Evolutionary conservation across 2,888 invertebrate genomes (phyloP).

Genomic region (Galerucella nymphaeae): DNA sequence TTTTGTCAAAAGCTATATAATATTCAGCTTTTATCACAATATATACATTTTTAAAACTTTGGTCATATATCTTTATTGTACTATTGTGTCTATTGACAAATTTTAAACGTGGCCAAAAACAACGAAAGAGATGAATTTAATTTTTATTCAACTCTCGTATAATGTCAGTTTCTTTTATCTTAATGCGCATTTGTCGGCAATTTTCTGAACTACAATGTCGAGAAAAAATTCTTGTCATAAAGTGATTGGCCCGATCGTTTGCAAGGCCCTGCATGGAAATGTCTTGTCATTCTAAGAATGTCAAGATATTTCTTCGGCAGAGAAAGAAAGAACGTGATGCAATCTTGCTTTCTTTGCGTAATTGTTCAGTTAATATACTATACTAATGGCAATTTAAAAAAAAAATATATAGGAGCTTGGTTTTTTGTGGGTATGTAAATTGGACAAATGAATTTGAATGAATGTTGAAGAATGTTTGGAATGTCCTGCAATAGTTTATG

Average conservation of each 20-base stretch:
- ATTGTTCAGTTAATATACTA: constrained; percentile 62
- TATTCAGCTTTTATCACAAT: not conserved
- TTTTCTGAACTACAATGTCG: constrained; percentile 16
- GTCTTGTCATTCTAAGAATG: constrained; percentile 31
- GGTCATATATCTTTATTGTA: not conserved
- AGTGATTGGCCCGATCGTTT: constrained; percentile 31
- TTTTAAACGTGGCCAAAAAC: not conserved
- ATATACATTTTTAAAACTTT: not conserved
- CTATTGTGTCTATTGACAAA: not conserved
- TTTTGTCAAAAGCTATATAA: not conserved
- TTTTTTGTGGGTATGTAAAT: constrained; percentile 60
- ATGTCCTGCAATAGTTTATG: constrained; percentile 63
- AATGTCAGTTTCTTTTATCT: not conserved
- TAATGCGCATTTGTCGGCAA: not conserved
- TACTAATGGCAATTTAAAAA: constrained; percentile 64
- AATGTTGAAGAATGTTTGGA: constrained; percentile 31
- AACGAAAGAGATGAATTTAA: not conserved
- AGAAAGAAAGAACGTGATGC: constrained; percentile 40
- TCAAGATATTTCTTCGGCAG: constrained; percentile 20
- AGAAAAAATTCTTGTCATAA: constrained; percentile 24
- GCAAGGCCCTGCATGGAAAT: constrained; percentile 30
- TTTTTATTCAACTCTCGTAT: not conserved
- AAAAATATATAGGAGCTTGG: constrained; percentile 65
- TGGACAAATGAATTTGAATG: constrained; percentile 24
- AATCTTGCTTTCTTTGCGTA: constrained; percentile 59